Base-by-base conservation (phyloP, 2,797 vertebrate genomes). In the Oreochromis mossambicus region DNA sequence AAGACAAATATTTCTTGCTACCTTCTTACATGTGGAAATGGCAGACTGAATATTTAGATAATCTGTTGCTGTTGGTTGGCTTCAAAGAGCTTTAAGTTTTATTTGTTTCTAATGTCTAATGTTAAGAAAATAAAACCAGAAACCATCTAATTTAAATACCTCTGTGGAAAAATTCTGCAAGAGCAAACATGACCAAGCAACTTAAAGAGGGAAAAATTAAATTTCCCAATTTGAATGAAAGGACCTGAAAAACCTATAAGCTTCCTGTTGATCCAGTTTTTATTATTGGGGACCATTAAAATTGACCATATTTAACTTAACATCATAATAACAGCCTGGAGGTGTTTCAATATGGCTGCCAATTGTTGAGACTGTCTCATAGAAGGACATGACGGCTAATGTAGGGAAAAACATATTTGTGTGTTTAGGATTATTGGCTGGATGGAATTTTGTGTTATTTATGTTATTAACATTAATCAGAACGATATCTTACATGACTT, bases 21-120 rank as follows among this genome's bases (percentile, higher is more conserved):
- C 8, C 21, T 43, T 43, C 63, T 43, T 0, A 17, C 21, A 70
- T 43, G 13, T 70, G 34, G 21, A 46, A 24, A 43, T 24, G 38
- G 63, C 24, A 68, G 38, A 43, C 6, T 0, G 12, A 68, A 41
- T 41, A 46, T 0, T 43, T 26, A 17, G 8, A 17, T 46, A 0
- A 70, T 26, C 38, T 6, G 3, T 15, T 43, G 14, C 66, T 46
- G 66, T 17, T 6, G 38, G 38, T 70, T 46, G 66, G 13, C 21
- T 43, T 43, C 1, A 70, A 70, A 26, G 38, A 26, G 38, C 13
- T 10, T 9, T 0, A 10, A 19, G 15, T 58, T 58, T 4, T 0
- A 24, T 70, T 17, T 70, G 21, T 46, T 43, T 15, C 13, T 46
- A 10, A 17, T 11, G 0, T 26, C 14, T 70, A 17, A 70, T 43